Percentiles rank a stretch among this genome's conserved stretches.
phyloP scores from a whole-genome alignment of 2,888 invertebrate species.

The Hirtodrosophila cameraria region DNA sequence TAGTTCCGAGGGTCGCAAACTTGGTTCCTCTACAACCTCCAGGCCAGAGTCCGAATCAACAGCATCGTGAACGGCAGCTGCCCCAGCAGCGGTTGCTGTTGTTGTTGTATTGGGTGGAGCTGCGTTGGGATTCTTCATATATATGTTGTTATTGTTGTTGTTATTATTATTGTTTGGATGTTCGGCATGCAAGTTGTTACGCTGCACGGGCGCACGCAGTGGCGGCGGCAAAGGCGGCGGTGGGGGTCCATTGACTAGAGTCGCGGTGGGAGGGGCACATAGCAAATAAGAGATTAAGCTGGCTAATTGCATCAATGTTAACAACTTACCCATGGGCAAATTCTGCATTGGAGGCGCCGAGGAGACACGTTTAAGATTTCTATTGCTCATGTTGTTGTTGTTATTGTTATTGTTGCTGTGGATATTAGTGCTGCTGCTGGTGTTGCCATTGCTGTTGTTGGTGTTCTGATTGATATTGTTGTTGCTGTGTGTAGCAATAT shows the following conservation, averaged over 20 bases:
- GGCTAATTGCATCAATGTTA: too few species aligned
- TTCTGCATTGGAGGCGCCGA: conserved; percentile 85
- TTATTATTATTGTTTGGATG: conserved; percentile 28
- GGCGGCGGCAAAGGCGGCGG: conserved; percentile 89
- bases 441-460: conserved; percentile 57
- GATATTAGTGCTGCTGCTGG: conserved; percentile 44
- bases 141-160: conserved; percentile 45
- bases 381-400: conserved; percentile 67
- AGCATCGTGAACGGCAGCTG: conserved; percentile 34
- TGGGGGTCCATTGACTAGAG: conserved; percentile 86
- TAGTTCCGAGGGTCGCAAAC: conserved; percentile 88
- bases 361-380: conserved; percentile 86
- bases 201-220: conserved; percentile 83
- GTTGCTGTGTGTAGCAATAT: conserved; percentile 53
- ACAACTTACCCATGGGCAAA: conserved; percentile 79
- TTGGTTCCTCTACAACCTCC: conserved; percentile 88
- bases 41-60: conserved; percentile 84
- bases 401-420: conserved; percentile 44
- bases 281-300: background rate
- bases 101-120: background rate
- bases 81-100: background rate
- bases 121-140: conserved; percentile 52
- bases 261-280: too few species aligned
- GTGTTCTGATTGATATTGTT: conserved; percentile 74
- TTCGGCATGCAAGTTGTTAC: conserved; percentile 61